These are phyloP conservation scores for Myotis davidii DNA, from an alignment of 2,113 vertebrate genomes.

Conservation along the genomic window DNA sequence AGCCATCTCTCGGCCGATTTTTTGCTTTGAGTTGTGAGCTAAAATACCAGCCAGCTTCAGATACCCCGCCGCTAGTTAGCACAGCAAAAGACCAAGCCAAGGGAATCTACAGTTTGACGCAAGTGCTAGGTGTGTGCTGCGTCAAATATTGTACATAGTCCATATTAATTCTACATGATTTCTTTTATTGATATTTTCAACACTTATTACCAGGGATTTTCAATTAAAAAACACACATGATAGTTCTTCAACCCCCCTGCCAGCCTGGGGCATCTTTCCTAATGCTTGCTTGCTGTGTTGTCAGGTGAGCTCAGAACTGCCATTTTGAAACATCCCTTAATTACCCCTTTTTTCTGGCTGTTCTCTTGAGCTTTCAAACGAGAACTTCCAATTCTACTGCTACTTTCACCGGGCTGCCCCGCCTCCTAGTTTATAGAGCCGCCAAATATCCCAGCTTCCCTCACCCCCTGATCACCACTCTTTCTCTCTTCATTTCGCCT, in stretches of 20 bases:
- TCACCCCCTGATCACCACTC: not conserved
- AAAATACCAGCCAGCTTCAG: no score
- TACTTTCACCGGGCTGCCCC: not conserved
- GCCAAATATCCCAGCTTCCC: not conserved
- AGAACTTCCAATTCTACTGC: not conserved
- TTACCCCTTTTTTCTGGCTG: not conserved
- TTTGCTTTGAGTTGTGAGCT: no score
- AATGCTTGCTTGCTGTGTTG: no score
- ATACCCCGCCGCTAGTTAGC: no score
- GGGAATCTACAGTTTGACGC: not conserved
- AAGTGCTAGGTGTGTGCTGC: not conserved
- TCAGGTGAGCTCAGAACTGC: not conserved
- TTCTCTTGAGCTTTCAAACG: not conserved
- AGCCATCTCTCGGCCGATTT: no score
- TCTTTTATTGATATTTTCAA: not conserved
- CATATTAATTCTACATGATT: not conserved
- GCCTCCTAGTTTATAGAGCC: not conserved
- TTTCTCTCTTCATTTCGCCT: not conserved
- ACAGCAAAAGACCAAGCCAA: no score
- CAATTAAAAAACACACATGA: not conserved
- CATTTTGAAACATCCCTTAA: not conserved
- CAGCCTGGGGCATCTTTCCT: not conserved
- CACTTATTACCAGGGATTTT: not conserved
- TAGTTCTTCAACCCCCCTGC: not conserved
- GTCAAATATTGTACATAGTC: not conserved